Evolutionary conservation across 2,113 vertebrate genomes (phyloP), one percentile per base, ranked within the genome.

Genomic region (Colius striatus): DNA sequence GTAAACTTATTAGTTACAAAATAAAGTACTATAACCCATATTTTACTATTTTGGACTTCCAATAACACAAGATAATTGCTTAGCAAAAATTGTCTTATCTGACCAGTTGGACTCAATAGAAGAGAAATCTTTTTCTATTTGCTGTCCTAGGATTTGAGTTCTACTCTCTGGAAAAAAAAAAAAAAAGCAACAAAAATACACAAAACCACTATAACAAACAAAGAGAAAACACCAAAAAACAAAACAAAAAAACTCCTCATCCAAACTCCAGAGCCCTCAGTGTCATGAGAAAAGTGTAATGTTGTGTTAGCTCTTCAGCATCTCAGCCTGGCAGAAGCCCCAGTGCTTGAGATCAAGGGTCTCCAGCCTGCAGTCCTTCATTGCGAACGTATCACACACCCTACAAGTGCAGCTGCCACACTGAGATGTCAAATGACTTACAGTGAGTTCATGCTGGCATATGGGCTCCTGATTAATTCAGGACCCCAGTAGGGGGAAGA

Each of bases 331-430:
- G 23, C 54, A 75, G 82, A 41, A 91, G 32, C 34, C 53, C 57
- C 57, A 23, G 48, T 26, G 22, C 61, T 60, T 13, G 4, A 82
- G 45, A 41, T 20, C 16, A 19, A 36, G 63, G 21, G 21, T 76
- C 30, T 45, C 57, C 41, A 83, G 45, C 61, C 7, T 7, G 12
- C 9, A 57, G 26, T 21, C 55, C 38, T 80, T 50, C n/a, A 4
- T 5, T 13, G 30, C 0, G 0, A 68, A 48, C 14, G 36, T 26
- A 61, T 61, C 75, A 15, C 11, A 0, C 41, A 34, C 38, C 16
- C 62, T 6, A 1, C 50, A 6, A 19, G 41, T 8, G 60, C 71
- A n/a, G 29, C 58, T 61, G 54, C 67, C 50, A 15, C 41, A 2
- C 0, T 12, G 50, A 76, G 50, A 20, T 47, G 25, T 66, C 68